Evolutionary conservation across 2,888 invertebrate species (phyloP).

Genomic region (Dioctria rufipes): DNA sequence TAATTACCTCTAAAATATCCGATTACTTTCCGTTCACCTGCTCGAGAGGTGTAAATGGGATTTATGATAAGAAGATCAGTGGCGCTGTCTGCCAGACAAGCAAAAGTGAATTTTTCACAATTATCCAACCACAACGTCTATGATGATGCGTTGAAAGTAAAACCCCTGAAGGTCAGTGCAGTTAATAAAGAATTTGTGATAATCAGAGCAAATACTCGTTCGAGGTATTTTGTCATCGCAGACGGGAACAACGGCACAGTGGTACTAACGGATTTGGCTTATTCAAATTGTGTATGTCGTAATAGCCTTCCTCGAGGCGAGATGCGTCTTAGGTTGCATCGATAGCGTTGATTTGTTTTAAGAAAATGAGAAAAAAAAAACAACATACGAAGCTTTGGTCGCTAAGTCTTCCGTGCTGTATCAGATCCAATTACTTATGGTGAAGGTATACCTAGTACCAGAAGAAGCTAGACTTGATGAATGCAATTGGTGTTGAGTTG

Average conservation of each 20-base stretch:
- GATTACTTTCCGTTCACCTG: slow-evolving; percentile 44
- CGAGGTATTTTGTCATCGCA: slow-evolving; percentile 21
- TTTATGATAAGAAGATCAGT: slow-evolving; percentile 1
- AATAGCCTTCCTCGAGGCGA: slow-evolving; percentile 52
- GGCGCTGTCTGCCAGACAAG: background rate
- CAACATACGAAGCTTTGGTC: slow-evolving; percentile 32
- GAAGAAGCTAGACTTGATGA: slow-evolving; percentile 39
- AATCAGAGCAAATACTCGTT: slow-evolving; percentile 42
- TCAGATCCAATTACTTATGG: slow-evolving; percentile 32
- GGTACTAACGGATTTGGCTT: slow-evolving; percentile 15
- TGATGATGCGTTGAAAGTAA: slow-evolving; percentile 26
- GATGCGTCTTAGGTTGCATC: slow-evolving; percentile 52
- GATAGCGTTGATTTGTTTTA: slow-evolving; percentile 45
- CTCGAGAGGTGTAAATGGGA: slow-evolving; percentile 22
- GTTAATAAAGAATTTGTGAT: slow-evolving; percentile 36
- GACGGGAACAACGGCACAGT: slow-evolving; percentile 3
- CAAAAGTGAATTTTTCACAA: background rate
- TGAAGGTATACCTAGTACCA: slow-evolving; percentile 28
- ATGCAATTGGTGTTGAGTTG: background rate
- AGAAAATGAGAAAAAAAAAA: slow-evolving; percentile 25
- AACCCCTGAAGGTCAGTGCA: slow-evolving; percentile 41
- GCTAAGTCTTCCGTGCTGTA: slow-evolving; percentile 37
- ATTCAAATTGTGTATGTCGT: slow-evolving; percentile 50
- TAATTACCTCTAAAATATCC: slow-evolving; percentile 19
- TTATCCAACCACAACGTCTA: background rate